These are phyloP conservation scores for Euzophera pinguis DNA, from an alignment of 2,888 invertebrate species.

Conservation along the genomic window DNA sequence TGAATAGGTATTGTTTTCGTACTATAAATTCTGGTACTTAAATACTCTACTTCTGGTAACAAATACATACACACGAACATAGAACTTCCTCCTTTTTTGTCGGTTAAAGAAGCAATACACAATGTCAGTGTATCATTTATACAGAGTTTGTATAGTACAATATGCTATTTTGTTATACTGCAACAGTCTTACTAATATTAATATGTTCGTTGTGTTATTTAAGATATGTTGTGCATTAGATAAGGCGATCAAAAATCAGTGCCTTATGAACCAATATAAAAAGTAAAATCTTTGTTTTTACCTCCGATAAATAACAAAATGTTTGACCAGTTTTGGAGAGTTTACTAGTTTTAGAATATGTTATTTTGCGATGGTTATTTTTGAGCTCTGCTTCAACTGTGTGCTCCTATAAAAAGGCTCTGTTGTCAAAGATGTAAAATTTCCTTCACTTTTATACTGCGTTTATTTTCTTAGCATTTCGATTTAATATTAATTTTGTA, in stretches of 20 bases:
- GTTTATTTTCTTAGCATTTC: constrained; percentile 45
- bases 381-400: background rate
- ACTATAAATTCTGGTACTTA: too few relatives aligned
- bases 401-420: constrained; percentile 14
- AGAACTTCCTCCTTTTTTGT: too few relatives aligned
- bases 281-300: constrained; percentile 14
- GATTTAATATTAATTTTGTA: constrained; percentile 40
- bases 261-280: constrained; percentile 45
- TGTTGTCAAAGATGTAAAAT: constrained; percentile 23
- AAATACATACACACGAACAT: too few relatives aligned
- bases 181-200: background rate
- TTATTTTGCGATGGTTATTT: background rate
- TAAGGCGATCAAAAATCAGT: constrained; percentile 40
- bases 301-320: background rate
- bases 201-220: background rate
- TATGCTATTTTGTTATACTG: background rate
- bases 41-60: too few relatives aligned
- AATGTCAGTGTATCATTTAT: background rate
- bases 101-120: background rate
- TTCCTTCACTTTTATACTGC: constrained; percentile 25
- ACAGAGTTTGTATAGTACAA: background rate
- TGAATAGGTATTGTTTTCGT: too few relatives aligned
- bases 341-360: background rate
- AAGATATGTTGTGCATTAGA: constrained; percentile 2
- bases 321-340: background rate